Percentiles rank a stretch among this genome's conserved stretches.
Evolutionary conservation across 2,888 invertebrate genomes (phyloP).

Genomic region (Chaetogeoica ovagalla): DNA sequence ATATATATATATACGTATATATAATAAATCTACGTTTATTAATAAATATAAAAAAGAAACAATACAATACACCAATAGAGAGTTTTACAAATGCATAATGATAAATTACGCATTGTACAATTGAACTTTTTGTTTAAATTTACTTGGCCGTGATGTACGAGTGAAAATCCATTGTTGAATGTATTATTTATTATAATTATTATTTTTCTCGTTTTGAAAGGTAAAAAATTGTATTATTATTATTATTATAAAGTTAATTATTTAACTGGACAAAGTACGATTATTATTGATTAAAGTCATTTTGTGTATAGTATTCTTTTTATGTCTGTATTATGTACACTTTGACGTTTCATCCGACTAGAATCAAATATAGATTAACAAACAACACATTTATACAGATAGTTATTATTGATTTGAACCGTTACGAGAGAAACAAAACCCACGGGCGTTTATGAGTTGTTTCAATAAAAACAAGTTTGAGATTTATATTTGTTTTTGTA

Average conservation of each 20-base stretch:
- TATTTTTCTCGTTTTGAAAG: too few relatives aligned
- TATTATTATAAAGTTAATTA: background rate
- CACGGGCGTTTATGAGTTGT: background rate
- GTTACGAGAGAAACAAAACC: constrained; percentile 6
- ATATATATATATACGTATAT: too few relatives aligned
- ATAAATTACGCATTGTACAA: background rate
- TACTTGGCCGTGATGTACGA: background rate
- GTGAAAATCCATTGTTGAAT: background rate
- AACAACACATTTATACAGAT: background rate
- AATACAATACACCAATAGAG: background rate
- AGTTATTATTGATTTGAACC: background rate
- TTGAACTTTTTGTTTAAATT: background rate
- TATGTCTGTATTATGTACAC: background rate
- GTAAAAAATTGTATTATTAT: too few relatives aligned
- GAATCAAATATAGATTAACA: background rate
- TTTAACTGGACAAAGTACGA: background rate
- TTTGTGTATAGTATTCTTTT: background rate
- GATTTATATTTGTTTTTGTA: background rate
- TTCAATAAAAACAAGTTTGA: background rate
- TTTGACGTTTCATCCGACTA: background rate
- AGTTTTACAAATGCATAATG: background rate
- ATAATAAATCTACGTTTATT: background rate
- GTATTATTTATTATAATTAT: background rate
- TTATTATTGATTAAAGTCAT: background rate
- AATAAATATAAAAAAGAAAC: background rate